phyloP scores from a whole-genome alignment of 1,140 invertebrate genomes.

The Physella acuta region DNA sequence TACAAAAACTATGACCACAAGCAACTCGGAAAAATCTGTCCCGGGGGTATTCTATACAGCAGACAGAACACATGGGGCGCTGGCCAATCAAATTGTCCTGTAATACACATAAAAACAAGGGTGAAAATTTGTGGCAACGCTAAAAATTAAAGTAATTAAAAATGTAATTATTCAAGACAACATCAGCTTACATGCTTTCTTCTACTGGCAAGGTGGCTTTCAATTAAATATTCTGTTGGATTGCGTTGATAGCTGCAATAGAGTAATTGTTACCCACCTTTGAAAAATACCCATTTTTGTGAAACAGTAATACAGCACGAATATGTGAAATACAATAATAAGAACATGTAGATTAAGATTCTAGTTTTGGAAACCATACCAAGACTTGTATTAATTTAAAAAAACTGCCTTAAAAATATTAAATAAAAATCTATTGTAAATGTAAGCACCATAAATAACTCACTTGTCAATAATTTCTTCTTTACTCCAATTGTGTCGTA shows the following conservation, averaged over 20 bases:
- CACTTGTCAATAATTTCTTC: conserved; percentile 50
- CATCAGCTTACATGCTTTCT: background rate
- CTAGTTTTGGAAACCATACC: too few species aligned
- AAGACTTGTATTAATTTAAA: too few species aligned
- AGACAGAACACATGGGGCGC: conserved; percentile 66
- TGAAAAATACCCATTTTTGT: conserved; percentile 62
- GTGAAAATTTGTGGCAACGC: background rate
- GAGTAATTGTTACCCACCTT: conserved; percentile 34
- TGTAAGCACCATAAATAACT: too few species aligned
- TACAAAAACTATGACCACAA: conserved; percentile 91
- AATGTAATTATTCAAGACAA: conserved; percentile 17
- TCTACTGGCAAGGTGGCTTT: conserved; percentile 7
- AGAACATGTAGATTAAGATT: too few species aligned
- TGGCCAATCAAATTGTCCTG: conserved; percentile 29
- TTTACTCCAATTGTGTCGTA: conserved; percentile 82
- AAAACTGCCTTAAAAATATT: too few species aligned
- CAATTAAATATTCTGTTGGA: conserved; percentile 8
- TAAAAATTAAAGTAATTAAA: background rate
- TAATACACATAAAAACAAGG: conserved; percentile 21
- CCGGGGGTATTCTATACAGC: conserved; percentile 62
- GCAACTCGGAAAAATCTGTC: conserved; percentile 77
- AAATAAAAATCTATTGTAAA: too few species aligned
- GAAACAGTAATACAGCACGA: conserved; percentile 87
- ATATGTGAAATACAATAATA: too few species aligned
- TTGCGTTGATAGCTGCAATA: conserved; percentile 14